A percentile compares a stretch with the other conserved stretches of the same genome.
phyloP scores from a whole-genome alignment of 2,113 vertebrate species.

The Petaurus breviceps region DNA sequence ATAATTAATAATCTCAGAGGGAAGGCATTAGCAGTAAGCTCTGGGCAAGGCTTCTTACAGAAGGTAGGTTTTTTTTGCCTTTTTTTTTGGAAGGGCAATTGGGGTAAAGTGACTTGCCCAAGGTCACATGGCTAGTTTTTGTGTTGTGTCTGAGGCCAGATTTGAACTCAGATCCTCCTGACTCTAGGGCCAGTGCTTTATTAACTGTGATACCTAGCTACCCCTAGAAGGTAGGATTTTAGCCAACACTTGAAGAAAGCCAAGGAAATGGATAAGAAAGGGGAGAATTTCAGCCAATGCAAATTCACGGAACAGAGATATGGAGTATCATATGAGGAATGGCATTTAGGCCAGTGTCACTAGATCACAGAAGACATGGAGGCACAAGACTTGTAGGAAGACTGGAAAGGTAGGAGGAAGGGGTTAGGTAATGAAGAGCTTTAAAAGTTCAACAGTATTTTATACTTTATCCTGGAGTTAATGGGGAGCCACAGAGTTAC shows the following conservation, averaged over 20 bases:
- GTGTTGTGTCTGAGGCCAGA: no score
- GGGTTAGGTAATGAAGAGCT: neutral
- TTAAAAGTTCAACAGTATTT: neutral
- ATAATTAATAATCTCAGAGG: neutral
- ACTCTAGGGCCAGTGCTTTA: no score
- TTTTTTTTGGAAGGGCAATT: no score
- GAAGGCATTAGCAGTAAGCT: neutral
- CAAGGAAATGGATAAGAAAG: neutral
- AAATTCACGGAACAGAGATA: neutral
- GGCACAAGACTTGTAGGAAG: neutral
- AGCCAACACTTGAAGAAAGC: neutral
- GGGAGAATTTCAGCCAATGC: neutral
- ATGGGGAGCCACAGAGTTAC: neutral
- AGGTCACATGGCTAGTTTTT: no score
- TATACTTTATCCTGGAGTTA: neutral
- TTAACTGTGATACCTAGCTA: no score
- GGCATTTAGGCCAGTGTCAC: neutral
- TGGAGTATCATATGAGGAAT: neutral
- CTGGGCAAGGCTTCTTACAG: neutral
- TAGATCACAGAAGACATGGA: neutral
- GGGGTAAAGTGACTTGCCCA: no score
- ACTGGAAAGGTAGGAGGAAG: neutral
- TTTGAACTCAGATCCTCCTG: no score
- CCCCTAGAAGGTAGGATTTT: neutral
- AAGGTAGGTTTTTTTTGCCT: neutral